These are phyloP conservation scores for Muscicapa adusta DNA, from an alignment of 2,113 vertebrate genomes.

Conservation along the genomic window DNA sequence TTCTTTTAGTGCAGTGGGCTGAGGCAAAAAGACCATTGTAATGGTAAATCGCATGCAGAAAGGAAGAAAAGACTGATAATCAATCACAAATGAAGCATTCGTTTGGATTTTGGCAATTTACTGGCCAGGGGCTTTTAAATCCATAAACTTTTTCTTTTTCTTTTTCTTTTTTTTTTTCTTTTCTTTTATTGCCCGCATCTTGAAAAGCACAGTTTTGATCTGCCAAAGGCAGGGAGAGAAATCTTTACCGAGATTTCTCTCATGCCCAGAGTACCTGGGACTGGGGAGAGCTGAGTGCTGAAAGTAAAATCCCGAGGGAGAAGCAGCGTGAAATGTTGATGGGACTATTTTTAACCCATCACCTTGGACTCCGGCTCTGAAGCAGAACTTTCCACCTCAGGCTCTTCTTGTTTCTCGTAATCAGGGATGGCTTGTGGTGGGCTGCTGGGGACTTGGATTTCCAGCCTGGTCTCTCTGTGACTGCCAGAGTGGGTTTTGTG, in stretches of 20 bases:
- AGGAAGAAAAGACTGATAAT: conserved; percentile 74
- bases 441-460: not conserved
- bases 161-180: no score
- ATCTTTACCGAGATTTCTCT: not conserved
- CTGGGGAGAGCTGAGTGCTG: not conserved
- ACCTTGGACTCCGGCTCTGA: not conserved
- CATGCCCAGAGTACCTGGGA: not conserved
- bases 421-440: not conserved
- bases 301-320: not conserved
- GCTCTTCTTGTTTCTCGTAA: not conserved
- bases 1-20: conserved; percentile 84
- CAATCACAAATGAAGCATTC: conserved; percentile 69
- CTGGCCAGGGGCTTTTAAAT: conserved; percentile 19
- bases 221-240: not conserved
- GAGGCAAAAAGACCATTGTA: conserved; percentile 86
- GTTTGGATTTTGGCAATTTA: conserved; percentile 44
- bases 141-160: not conserved
- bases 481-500: not conserved
- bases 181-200: not conserved
- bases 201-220: not conserved
- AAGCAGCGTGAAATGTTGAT: not conserved
- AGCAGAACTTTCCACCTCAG: not conserved
- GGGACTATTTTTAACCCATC: not conserved
- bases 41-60: conserved; percentile 84
- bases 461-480: not conserved